These are phyloP conservation scores for Spea bombifrons DNA, from an alignment of 2,113 vertebrate species.

Conservation along the genomic window DNA sequence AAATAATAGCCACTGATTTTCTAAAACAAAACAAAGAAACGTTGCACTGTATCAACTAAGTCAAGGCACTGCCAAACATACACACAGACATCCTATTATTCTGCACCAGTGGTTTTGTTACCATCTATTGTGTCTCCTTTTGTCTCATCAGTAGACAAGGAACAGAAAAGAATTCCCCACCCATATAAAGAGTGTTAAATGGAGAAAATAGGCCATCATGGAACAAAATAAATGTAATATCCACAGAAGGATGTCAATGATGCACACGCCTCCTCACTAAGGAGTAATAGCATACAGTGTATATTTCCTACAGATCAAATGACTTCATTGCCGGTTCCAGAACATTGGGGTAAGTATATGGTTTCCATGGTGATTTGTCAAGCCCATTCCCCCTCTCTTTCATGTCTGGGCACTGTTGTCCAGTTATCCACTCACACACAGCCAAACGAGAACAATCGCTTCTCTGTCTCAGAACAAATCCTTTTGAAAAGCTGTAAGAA, in stretches of 20 bases:
- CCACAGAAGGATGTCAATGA: neutral
- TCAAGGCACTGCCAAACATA: too few species aligned
- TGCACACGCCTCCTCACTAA: neutral
- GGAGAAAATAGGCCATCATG: neutral
- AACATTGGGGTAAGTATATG: neutral
- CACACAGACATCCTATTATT: neutral
- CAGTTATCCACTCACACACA: neutral
- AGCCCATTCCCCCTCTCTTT: neutral
- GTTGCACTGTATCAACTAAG: too few species aligned
- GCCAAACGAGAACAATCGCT: neutral
- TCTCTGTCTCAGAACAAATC: neutral
- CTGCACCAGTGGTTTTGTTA: neutral
- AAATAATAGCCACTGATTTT: too few species aligned
- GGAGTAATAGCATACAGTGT: neutral
- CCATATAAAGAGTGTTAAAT: neutral
- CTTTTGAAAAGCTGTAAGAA: neutral
- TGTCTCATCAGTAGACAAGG: constrained; percentile 4
- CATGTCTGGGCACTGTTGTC: neutral
- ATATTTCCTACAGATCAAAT: neutral
- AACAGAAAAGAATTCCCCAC: neutral
- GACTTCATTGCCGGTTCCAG: neutral
- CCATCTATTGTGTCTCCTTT: neutral
- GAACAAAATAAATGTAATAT: neutral
- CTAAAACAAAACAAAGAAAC: too few species aligned
- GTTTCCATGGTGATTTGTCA: neutral